phyloP scores from a whole-genome alignment of 2,113 vertebrate species.

The Mesembrinibis cayennensis region DNA sequence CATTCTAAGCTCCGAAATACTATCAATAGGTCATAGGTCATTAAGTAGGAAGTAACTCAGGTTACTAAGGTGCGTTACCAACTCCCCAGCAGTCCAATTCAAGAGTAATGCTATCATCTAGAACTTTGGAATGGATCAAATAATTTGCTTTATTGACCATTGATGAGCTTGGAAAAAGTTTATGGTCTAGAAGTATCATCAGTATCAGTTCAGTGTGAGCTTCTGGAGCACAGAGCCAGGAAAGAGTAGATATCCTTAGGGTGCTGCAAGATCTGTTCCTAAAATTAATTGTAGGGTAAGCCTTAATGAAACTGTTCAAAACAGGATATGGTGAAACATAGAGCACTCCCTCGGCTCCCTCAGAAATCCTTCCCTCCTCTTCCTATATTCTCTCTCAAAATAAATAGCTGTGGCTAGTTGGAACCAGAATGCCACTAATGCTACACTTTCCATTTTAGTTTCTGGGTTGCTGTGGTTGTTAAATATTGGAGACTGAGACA shows the following conservation, averaged over 20 bases:
- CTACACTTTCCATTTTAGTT: not conserved
- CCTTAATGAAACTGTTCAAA: conserved; percentile 41
- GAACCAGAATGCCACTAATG: not conserved
- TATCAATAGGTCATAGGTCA: not conserved
- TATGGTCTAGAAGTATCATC: not conserved
- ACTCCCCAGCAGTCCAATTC: not conserved
- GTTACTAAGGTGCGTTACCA: not conserved
- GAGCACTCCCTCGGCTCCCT: not conserved
- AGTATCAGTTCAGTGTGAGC: not conserved
- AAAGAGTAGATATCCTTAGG: conserved; percentile 23
- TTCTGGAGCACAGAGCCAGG: not conserved
- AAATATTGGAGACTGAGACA: not conserved
- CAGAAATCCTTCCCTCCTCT: not conserved
- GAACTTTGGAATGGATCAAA: not conserved
- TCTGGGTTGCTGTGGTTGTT: not conserved
- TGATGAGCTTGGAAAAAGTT: not conserved
- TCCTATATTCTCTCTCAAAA: not conserved
- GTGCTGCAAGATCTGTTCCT: conserved; percentile 19
- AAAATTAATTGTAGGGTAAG: conserved; percentile 47
- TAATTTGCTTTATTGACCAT: not conserved
- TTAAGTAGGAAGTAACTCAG: not conserved
- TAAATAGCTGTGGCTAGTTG: not conserved
- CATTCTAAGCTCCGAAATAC: not conserved
- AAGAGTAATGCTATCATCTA: not conserved
- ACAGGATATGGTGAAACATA: conserved; percentile 62